These are phyloP conservation scores for Parasteatoda lunata DNA, from an alignment of 2,888 invertebrate species.

Conservation along the genomic window DNA sequence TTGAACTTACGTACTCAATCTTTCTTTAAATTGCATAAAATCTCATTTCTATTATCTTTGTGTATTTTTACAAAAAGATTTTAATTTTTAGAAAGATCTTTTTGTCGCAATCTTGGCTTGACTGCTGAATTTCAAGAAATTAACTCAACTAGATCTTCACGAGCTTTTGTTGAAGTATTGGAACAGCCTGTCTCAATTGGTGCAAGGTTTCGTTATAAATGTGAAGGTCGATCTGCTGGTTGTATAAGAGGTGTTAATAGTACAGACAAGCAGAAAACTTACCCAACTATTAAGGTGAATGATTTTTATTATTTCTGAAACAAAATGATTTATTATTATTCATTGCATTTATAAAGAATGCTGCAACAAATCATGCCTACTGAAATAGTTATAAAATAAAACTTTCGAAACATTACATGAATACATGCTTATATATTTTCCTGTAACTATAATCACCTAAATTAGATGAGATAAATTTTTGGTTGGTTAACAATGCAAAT, in stretches of 20 bases:
- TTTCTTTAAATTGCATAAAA: too few species aligned
- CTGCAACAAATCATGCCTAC: neutral
- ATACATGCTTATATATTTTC: too few species aligned
- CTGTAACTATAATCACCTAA: too few species aligned
- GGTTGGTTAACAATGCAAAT: too few species aligned
- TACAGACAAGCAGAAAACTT: conserved; percentile 92
- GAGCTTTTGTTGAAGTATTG: conserved; percentile 82
- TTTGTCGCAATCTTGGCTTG: neutral
- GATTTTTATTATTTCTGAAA: neutral
- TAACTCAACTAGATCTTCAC: neutral
- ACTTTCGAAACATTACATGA: too few species aligned
- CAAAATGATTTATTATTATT: neutral
- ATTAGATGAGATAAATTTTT: too few species aligned
- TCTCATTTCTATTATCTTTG: too few species aligned
- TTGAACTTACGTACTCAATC: too few species aligned
- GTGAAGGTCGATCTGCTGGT: conserved; percentile 96
- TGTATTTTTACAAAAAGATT: too few species aligned
- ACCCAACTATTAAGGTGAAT: conserved; percentile 89
- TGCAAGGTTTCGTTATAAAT: conserved; percentile 92
- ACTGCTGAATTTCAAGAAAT: neutral
- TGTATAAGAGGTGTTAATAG: conserved; percentile 94
- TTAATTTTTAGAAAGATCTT: neutral
- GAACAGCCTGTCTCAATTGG: conserved; percentile 95
- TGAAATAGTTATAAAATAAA: neutral
- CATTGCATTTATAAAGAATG: neutral